A percentile compares a stretch with the other conserved stretches of the same genome.
Evolutionary conservation across 2,113 vertebrate genomes (phyloP).

Genomic region (Struthidea cinerea): DNA sequence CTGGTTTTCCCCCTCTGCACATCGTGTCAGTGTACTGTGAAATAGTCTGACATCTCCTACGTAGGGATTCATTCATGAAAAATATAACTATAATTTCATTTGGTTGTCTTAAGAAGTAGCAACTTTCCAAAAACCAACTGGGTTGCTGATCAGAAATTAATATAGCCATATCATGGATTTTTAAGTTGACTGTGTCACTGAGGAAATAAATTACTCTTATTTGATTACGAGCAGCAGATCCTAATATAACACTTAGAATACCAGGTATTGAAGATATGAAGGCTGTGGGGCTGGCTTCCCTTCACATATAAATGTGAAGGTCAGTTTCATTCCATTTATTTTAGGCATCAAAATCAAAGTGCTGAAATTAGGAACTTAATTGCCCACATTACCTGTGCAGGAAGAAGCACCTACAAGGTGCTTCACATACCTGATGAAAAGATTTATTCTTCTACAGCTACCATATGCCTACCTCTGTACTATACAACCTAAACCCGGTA

Average conservation of each 20-base stretch:
- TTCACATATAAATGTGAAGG: neutral
- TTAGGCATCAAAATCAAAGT: neutral
- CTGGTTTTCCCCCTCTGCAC: accelerated
- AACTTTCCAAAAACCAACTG: neutral
- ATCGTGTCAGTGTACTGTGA: neutral
- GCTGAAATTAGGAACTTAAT: neutral
- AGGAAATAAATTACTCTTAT: neutral
- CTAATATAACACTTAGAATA: neutral
- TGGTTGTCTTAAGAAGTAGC: neutral
- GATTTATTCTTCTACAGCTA: neutral
- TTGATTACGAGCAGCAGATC: neutral
- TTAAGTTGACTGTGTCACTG: neutral
- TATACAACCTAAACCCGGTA: accelerated
- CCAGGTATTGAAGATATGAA: neutral
- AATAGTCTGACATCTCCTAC: neutral
- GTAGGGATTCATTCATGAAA: accelerated
- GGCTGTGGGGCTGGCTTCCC: neutral
- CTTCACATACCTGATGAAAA: neutral
- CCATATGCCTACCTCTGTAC: neutral
- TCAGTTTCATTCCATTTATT: neutral
- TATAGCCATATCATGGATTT: neutral
- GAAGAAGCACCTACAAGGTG: neutral
- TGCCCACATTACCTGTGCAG: neutral
- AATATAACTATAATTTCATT: neutral
- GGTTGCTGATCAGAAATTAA: neutral